Evolutionary conservation across 2,888 invertebrate genomes (phyloP).

Genomic region (Hypselothyrea guttata): DNA sequence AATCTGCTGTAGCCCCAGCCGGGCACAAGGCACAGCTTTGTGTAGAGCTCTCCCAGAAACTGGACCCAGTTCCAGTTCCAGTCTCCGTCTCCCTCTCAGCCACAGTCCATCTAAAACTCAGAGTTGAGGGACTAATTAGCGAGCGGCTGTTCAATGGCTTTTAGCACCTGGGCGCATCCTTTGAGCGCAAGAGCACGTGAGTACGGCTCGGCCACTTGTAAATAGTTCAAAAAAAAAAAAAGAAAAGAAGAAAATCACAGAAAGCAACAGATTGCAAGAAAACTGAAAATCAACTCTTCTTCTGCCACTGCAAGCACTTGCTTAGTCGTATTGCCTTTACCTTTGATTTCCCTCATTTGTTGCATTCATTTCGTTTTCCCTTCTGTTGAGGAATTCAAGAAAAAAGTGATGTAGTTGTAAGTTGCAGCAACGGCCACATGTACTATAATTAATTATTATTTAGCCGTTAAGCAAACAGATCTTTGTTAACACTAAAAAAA

Average conservation of each 20-base stretch:
- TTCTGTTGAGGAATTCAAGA: constrained; percentile 65
- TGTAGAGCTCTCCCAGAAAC: constrained; percentile 22
- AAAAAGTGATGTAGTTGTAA: constrained; percentile 82
- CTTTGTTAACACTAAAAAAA: constrained; percentile 1
- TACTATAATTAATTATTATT: constrained; percentile 17
- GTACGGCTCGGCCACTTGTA: constrained; percentile 58
- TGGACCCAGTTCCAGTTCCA: background rate
- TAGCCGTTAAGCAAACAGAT: constrained; percentile 27
- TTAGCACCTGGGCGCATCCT: constrained; percentile 74
- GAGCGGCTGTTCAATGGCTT: constrained; percentile 64
- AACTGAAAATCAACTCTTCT: constrained; percentile 30
- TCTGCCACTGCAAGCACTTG: constrained; percentile 29
- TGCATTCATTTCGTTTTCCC: constrained; percentile 27
- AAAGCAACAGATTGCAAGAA: too few relatives aligned
- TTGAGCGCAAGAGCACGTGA: constrained; percentile 57
- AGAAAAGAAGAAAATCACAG: too few relatives aligned
- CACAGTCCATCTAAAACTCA: constrained; percentile 2
- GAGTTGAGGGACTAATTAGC: constrained; percentile 55
- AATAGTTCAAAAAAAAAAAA: constrained; percentile 32
- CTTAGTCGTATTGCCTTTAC: constrained; percentile 40
- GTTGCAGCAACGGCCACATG: constrained; percentile 56
- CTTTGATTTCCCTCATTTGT: constrained; percentile 22
- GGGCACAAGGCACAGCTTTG: constrained; percentile 57
- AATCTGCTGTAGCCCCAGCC: constrained; percentile 74
- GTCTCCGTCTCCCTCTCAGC: constrained; percentile 1